phyloP scores from a whole-genome alignment of 2,888 invertebrate species.

The Cynaeus angustus region DNA sequence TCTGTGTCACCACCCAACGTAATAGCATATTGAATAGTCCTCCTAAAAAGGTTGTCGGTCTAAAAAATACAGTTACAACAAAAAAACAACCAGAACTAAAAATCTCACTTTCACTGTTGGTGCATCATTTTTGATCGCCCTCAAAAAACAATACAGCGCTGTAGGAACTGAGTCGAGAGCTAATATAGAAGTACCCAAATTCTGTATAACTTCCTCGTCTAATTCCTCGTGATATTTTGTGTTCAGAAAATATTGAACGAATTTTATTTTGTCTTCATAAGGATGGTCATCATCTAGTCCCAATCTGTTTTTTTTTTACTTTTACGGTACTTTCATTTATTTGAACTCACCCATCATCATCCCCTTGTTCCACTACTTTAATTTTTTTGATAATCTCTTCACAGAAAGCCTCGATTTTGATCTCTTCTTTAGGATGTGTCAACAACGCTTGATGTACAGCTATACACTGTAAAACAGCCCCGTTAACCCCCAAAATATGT shows the following conservation, averaged over 20 bases:
- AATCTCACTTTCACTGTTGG: slow-evolving; percentile 71
- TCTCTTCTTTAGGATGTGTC: slow-evolving; percentile 69
- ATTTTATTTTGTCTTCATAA: slow-evolving; percentile 74
- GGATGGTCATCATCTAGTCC: slow-evolving; percentile 70
- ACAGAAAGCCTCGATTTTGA: slow-evolving; percentile 73
- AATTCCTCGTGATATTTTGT: slow-evolving; percentile 68
- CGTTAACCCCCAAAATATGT: slow-evolving; percentile 74
- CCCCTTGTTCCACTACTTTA: slow-evolving; percentile 70
- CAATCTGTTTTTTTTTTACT: slow-evolving; percentile 59
- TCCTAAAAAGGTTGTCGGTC: slow-evolving; percentile 76
- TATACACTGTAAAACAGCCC: slow-evolving; percentile 75
- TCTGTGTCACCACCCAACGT: slow-evolving; percentile 85
- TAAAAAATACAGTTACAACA: slow-evolving; percentile 60
- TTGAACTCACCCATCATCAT: slow-evolving; percentile 67
- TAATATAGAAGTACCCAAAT: slow-evolving; percentile 76
- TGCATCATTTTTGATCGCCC: slow-evolving; percentile 72
- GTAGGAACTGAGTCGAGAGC: slow-evolving; percentile 83
- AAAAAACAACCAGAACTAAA: slow-evolving; percentile 19
- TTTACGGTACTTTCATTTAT: slow-evolving; percentile 11
- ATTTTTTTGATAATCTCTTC: slow-evolving; percentile 74
- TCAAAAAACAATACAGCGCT: slow-evolving; percentile 81
- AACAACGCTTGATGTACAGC: slow-evolving; percentile 76
- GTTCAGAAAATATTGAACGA: slow-evolving; percentile 73
- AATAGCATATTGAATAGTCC: slow-evolving; percentile 81
- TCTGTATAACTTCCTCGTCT: slow-evolving; percentile 73